Conservation (phyloP, 2,113 vertebrate species). For the Stigmatopora nigra region DNA sequence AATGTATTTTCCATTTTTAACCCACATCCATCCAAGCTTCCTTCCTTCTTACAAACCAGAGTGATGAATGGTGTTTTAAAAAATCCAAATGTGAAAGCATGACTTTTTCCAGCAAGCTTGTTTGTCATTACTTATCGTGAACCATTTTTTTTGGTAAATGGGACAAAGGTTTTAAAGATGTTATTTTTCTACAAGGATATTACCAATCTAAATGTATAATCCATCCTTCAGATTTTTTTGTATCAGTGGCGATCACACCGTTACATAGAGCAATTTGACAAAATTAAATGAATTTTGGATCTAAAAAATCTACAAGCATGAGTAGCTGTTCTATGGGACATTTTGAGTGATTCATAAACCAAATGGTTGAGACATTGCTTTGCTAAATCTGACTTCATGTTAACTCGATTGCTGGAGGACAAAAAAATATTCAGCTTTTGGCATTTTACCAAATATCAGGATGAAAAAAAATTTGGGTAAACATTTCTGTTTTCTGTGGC, state of each 20-base stretch:
- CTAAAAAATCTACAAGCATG: slow-evolving; percentile 57
- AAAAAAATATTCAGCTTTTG: slow-evolving; percentile 31
- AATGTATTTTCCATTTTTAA: slow-evolving; percentile 80
- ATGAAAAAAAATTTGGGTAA: not conserved
- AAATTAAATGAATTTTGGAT: not conserved
- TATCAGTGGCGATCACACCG: slow-evolving; percentile 6
- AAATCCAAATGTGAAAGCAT: slow-evolving; percentile 50
- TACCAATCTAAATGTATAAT: slow-evolving; percentile 8
- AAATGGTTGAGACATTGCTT: slow-evolving; percentile 60
- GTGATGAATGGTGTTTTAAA: slow-evolving; percentile 64
- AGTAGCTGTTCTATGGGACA: slow-evolving; percentile 64
- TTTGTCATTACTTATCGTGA: slow-evolving; percentile 51
- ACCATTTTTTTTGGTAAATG: slow-evolving; percentile 15
- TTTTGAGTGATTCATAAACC: slow-evolving; percentile 67
- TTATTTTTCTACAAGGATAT: slow-evolving; percentile 16
- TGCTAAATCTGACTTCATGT: slow-evolving; percentile 38
- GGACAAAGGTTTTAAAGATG: slow-evolving; percentile 21
- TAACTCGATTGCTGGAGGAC: slow-evolving; percentile 37
- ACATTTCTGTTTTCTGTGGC: slow-evolving; percentile 4
- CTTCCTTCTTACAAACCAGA: slow-evolving; percentile 64
- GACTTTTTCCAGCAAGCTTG: slow-evolving; percentile 39
- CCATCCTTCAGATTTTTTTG: slow-evolving; percentile 26
- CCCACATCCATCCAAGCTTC: slow-evolving; percentile 69
- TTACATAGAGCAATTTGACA: not conserved
- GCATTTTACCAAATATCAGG: slow-evolving; percentile 33